Percentiles rank a stretch among this genome's conserved stretches.
Evolutionary conservation across 2,113 vertebrate species (phyloP).

Genomic region (Indri indri): DNA sequence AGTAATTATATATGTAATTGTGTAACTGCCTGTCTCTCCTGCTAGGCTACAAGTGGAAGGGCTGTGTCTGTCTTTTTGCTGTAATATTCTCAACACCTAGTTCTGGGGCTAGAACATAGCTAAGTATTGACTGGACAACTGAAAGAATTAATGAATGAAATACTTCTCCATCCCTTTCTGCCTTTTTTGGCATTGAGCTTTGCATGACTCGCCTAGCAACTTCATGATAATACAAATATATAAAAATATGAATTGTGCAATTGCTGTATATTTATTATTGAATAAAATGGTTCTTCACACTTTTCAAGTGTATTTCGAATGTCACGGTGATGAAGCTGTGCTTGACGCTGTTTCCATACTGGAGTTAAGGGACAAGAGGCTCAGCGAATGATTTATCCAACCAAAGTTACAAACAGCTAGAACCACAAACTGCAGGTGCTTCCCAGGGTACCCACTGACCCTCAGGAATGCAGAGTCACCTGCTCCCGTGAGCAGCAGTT

Average conservation of each 20-base stretch:
- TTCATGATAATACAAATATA: neutral
- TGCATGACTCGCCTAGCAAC: neutral
- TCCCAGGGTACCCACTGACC: neutral
- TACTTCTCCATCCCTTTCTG: neutral
- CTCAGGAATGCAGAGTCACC: neutral
- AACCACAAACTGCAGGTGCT: neutral
- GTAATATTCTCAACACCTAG: neutral
- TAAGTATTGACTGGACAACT: neutral
- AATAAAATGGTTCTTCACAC: neutral
- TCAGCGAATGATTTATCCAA: neutral
- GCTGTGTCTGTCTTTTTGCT: neutral
- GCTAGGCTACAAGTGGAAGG: neutral
- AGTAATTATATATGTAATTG: neutral
- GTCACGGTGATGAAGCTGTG: neutral
- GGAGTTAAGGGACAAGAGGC: neutral
- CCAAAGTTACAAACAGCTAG: neutral
- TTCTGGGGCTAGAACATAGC: neutral
- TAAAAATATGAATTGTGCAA: neutral
- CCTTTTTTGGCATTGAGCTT: neutral
- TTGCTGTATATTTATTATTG: neutral
- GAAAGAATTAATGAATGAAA: neutral
- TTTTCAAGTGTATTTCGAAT: neutral
- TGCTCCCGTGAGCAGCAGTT: neutral
- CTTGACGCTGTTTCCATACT: neutral
- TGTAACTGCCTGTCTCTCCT: neutral